Conservation (phyloP, 2,888 invertebrate genomes). For the Melieria crassipennis region DNA sequence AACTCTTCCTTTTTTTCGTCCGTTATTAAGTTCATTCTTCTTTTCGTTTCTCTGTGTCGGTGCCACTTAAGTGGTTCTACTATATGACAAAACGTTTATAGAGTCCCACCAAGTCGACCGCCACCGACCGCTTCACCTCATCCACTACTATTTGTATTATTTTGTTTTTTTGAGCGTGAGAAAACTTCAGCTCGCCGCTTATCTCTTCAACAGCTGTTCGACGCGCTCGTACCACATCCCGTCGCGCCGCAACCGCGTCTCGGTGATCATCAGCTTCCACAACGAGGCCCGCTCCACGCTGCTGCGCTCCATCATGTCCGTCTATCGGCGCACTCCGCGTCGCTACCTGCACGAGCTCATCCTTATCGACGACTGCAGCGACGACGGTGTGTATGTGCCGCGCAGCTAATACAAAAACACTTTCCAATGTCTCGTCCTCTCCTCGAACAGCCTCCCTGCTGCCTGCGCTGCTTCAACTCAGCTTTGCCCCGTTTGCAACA, state of each 20-base stretch:
- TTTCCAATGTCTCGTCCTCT: not conserved
- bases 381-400: constrained; percentile 50
- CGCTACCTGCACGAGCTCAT: constrained; percentile 57
- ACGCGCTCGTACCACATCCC: constrained; percentile 43
- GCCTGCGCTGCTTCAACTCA: constrained; percentile 15
- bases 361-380: constrained; percentile 58
- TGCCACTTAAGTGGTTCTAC: not conserved
- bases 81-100: not conserved
- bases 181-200: not conserved
- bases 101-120: not conserved
- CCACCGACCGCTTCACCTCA: not conserved
- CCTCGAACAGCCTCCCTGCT: constrained; percentile 1
- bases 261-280: constrained; percentile 57
- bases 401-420: not conserved
- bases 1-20: no score
- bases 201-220: constrained; percentile 48
- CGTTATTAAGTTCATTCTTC: no score
- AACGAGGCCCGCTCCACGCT: constrained; percentile 60
- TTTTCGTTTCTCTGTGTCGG: no score
- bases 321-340: constrained; percentile 52
- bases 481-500: constrained; percentile 14
- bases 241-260: constrained; percentile 44
- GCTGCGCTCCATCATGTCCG: constrained; percentile 54
- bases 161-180: no score
- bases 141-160: no score